Evolutionary conservation across 2,888 invertebrate species (phyloP), one percentile per base, ranked within the genome.

Genomic region (Antitype chi): DNA sequence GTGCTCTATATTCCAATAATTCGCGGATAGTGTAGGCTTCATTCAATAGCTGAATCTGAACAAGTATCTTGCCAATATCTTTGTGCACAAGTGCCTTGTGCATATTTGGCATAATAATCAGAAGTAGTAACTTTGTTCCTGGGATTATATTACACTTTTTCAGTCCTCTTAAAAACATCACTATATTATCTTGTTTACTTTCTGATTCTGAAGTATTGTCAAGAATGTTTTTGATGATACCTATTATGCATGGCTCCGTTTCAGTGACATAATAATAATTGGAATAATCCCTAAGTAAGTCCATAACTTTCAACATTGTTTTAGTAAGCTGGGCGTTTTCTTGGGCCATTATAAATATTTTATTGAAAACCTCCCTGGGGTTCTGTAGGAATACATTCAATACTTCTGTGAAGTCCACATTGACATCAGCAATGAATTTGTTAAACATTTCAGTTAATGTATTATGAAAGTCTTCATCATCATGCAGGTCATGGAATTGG

Each of bases 31-130:
- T 86, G 76, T 91, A 96, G 2, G 92, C 91, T 25, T 90, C 88
- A 57, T 85, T 83, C 63, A 96, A 82, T 20, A 96, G 82, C 63
- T 90, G 93, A 43, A 94, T 89, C 76, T 94, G 94, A 43, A 93
- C 81, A 85, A 92, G 81, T 57, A 96, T 90, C 32, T 84, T 88
- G 9, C 52, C 66, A 49, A 93, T 87, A 73, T 95, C 89, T 83
- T 89, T 94, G 7, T 83, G 87, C 23, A 94, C 43, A 11, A 96
- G 88, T 17, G 92, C 94, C 71, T 91, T 91, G 77, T 96, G 94
- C 70, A 96, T 88, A 78, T 92, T 91, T 9, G 96, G 95, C 95
- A 96, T 96, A 3, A 95, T 91, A 63, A 96, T 91, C 32, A 94
- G 87, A 63, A 96, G 85, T 43, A 96, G 88, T 53, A 96, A 86